Evolutionary conservation across 2,888 invertebrate genomes (phyloP).

Genomic region (Melieria omissa): DNA sequence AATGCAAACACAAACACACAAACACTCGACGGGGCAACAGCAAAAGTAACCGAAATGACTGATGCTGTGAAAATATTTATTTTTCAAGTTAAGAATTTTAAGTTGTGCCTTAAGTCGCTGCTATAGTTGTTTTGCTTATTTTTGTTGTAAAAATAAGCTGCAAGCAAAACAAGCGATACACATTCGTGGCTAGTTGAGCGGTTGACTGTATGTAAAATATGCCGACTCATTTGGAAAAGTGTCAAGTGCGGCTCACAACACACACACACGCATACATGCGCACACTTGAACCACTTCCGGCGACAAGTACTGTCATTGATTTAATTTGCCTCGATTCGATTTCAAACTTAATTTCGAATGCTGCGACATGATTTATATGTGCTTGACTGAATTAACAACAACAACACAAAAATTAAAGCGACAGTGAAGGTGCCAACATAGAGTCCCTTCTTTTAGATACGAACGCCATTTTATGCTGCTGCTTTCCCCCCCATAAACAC

Average conservation of each 20-base stretch:
- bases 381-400: constrained; percentile 21
- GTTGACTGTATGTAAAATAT: constrained; percentile 14
- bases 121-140: constrained; percentile 10
- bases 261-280: background rate
- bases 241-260: constrained; percentile 27
- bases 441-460: constrained; percentile 7
- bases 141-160: constrained; percentile 19
- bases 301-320: constrained; percentile 35
- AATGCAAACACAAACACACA: background rate
- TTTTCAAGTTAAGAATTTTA: constrained; percentile 63
- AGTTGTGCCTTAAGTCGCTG: constrained; percentile 43
- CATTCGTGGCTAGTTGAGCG: constrained; percentile 10
- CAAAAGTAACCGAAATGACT: constrained; percentile 25
- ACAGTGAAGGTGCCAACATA: background rate
- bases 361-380: constrained; percentile 29
- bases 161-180: constrained; percentile 12
- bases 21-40: background rate
- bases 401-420: constrained; percentile 10
- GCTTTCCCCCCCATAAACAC: background rate
- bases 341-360: constrained; percentile 26
- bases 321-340: constrained; percentile 17
- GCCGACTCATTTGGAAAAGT: constrained; percentile 26
- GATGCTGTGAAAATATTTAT: constrained; percentile 64
- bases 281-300: constrained; percentile 53
- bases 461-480: background rate